phyloP scores from a whole-genome alignment of 2,888 invertebrate species.

The Toxonevra muliebris region DNA sequence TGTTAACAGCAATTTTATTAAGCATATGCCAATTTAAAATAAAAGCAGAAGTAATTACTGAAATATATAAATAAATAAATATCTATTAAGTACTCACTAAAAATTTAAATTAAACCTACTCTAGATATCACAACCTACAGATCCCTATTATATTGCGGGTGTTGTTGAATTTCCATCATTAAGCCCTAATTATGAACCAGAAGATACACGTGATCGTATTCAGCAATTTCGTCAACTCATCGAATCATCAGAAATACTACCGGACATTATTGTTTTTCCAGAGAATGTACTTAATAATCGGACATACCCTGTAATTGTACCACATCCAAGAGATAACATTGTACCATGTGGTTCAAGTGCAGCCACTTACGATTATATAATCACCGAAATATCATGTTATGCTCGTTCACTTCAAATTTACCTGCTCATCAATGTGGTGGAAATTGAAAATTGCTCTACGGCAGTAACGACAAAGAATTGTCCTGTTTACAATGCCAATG shows the following conservation, averaged over 20 bases:
- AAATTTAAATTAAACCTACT: neutral
- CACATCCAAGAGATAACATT: conserved; percentile 7
- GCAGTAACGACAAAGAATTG: conserved; percentile 45
- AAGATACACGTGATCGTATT: conserved; percentile 5
- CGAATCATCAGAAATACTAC: conserved; percentile 15
- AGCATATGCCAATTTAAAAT: too few relatives aligned
- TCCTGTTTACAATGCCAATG: conserved; percentile 77
- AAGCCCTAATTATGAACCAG: neutral
- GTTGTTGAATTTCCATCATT: conserved; percentile 30
- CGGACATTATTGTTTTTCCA: conserved; percentile 30
- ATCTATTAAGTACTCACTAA: too few relatives aligned
- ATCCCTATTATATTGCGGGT: conserved; percentile 27
- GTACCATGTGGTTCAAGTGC: conserved; percentile 14
- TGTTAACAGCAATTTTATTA: too few relatives aligned
- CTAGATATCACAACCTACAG: neutral
- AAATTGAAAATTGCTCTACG: conserved; percentile 64
- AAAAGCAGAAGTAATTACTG: too few relatives aligned
- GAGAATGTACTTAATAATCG: conserved; percentile 26
- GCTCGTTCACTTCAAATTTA: conserved; percentile 67
- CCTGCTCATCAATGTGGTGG: conserved; percentile 67
- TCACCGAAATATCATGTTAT: conserved; percentile 30
- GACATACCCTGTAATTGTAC: neutral
- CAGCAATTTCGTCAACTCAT: conserved; percentile 5
- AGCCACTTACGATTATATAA: conserved; percentile 16
- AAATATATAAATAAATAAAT: too few relatives aligned